phyloP scores from a whole-genome alignment of 2,797 vertebrate species.

The Acipenser transmontanus region DNA sequence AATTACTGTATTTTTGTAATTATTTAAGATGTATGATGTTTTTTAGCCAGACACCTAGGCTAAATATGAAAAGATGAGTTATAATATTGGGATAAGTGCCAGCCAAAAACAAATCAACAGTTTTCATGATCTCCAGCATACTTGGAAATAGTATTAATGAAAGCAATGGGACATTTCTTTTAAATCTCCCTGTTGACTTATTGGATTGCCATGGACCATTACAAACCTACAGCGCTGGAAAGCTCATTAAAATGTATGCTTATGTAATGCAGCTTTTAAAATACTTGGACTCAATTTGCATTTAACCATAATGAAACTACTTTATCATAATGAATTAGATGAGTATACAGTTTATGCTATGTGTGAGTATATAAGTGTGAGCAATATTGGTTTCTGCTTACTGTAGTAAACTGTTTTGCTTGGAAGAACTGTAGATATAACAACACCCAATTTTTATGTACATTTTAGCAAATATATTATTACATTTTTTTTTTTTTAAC shows the following conservation, averaged over 20 bases:
- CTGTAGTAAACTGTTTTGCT: too few species aligned
- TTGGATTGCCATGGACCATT: slow-evolving; percentile 35
- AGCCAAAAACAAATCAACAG: slow-evolving; percentile 58
- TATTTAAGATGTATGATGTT: neutral
- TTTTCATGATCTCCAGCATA: slow-evolving; percentile 52
- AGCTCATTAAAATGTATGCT: slow-evolving; percentile 8
- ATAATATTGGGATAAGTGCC: slow-evolving; percentile 55
- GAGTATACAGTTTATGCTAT: too few species aligned
- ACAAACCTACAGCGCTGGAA: slow-evolving; percentile 22
- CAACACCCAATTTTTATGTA: too few species aligned
- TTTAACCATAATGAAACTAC: too few species aligned
- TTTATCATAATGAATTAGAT: too few species aligned
- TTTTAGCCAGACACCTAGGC: slow-evolving; percentile 29
- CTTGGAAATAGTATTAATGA: slow-evolving; percentile 49
- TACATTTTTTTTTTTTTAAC: too few species aligned
- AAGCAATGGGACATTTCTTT: slow-evolving; percentile 39
- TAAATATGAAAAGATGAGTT: slow-evolving; percentile 34
- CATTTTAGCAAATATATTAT: too few species aligned
- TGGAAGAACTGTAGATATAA: too few species aligned
- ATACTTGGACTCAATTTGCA: neutral
- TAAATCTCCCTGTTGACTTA: slow-evolving; percentile 40
- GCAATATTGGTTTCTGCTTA: too few species aligned
- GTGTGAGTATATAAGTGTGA: too few species aligned
- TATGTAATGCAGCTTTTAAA: slow-evolving; percentile 10
- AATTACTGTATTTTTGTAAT: too few species aligned